Base-by-base conservation (phyloP, 2,113 vertebrate genomes). In the Lepisosteus osseus region DNA sequence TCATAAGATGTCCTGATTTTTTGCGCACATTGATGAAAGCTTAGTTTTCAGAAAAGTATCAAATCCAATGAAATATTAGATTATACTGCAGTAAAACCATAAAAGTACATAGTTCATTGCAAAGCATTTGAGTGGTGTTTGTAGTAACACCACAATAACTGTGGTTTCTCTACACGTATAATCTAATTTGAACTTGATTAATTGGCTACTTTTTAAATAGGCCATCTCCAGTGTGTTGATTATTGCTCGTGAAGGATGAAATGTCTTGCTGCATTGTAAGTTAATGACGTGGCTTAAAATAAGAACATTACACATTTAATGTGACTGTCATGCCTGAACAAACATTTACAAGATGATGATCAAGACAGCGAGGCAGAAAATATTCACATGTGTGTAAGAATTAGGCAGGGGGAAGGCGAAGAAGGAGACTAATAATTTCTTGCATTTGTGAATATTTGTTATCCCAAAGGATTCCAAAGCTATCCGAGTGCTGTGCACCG, bases 261-360 rank as follows among this genome's bases (percentile, higher is more conserved):
- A 14, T n/a, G 9, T n/a, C n/a, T 29, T 61, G 29, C 59, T 63
- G 47, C 66, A 51, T 47, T 41, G 59, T 12, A 15, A 47, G 42
- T 45, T 51, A 9, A 51, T 5, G 66, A n/a, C 43, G 43, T 7
- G 3, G n/a, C 47, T 67, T 71, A 41, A 72, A 61, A 72, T 43
- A 65, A 29, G 54, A 74, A 61, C 61, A 67, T 64, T 68, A 55
- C 69, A 69, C 61, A 44, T 54, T 67, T 77, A 76, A 80, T 76
- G 61, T 55, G 69, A 82, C 82, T 80, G 82, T 71, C 75, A 74
- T 72, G 81, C 77, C 70, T 80, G 75, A 77, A 76, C 72, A 67
- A 70, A 3, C 2, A 15, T 51, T 29, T 5, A 13, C 65, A 4
- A 54, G 47, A 8, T 8, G 66, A 54, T 7, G 66, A 54, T 67